Conservation (phyloP, 2,113 vertebrate genomes). For the Mungos mungo region DNA sequence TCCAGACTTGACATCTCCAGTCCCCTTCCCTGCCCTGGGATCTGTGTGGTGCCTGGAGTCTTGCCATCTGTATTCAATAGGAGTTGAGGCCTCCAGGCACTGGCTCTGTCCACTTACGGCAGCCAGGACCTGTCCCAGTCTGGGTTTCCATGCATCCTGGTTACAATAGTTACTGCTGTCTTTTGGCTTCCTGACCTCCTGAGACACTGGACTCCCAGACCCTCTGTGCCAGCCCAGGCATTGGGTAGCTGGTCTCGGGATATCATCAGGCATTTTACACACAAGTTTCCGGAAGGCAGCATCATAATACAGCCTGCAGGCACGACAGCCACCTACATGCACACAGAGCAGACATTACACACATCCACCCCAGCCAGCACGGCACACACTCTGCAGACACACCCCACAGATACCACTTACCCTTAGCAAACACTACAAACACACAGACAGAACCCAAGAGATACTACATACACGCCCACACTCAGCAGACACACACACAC, state of each 20-base stretch:
- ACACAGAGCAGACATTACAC: not conserved
- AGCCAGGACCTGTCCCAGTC: not conserved
- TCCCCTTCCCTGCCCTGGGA: not conserved
- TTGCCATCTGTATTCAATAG: not conserved
- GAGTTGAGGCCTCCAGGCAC: not conserved
- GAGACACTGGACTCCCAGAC: not conserved
- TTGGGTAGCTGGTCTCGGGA: not conserved
- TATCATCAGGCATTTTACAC: not conserved
- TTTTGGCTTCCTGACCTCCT: not conserved
- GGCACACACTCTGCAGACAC: not conserved
- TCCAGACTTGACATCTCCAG: not conserved
- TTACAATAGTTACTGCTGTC: not conserved
- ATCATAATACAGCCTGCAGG: not conserved
- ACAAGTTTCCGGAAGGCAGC: not conserved
- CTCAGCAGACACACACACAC: not conserved
- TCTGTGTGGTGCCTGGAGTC: not conserved
- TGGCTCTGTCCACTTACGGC: not conserved
- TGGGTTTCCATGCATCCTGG: not conserved
- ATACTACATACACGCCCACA: not conserved
- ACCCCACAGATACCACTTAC: not conserved
- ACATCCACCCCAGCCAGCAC: not conserved
- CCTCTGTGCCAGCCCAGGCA: not conserved
- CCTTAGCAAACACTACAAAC: not conserved
- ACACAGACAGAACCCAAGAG: not conserved
- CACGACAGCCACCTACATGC: too few species aligned